phyloP scores from a whole-genome alignment of 2,113 vertebrate species.

The Melanerpes formicivorus region DNA sequence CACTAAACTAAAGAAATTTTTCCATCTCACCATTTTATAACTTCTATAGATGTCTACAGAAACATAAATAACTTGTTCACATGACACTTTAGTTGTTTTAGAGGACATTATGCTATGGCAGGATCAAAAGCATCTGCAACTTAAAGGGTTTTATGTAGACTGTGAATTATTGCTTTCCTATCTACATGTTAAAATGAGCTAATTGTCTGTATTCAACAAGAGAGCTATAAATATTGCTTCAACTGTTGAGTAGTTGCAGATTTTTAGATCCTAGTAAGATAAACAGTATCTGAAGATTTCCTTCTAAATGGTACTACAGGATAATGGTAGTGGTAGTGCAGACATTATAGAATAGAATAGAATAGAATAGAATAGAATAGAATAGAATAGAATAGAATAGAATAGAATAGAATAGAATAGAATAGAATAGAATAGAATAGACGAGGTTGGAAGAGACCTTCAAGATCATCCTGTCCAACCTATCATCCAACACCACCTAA shows the following conservation, averaged over 20 bases:
- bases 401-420: too few relatives aligned
- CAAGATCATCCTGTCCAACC: too few relatives aligned
- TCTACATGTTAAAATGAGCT: neutral
- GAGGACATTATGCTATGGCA: neutral
- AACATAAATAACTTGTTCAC: neutral
- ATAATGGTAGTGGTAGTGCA: neutral
- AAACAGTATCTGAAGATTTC: conserved; percentile 15
- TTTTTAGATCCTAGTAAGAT: conserved; percentile 24
- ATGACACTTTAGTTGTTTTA: conserved; percentile 28
- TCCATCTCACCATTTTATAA: neutral
- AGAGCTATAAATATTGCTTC: conserved; percentile 20
- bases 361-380: too few relatives aligned
- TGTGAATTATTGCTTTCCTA: conserved; percentile 38
- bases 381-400: too few relatives aligned
- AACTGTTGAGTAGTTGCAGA: conserved; percentile 6
- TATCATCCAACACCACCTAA: too few relatives aligned
- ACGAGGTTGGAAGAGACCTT: too few relatives aligned
- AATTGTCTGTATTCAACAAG: conserved; percentile 1
- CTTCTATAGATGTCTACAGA: neutral
- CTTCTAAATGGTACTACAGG: neutral
- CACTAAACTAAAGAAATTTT: neutral
- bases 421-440: too few relatives aligned
- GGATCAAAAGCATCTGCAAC: conserved; percentile 5
- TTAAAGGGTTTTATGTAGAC: conserved; percentile 37
- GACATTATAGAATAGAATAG: neutral